phyloP scores from a whole-genome alignment of 1,140 invertebrate genomes.

The Neomicropteryx cornuta region DNA sequence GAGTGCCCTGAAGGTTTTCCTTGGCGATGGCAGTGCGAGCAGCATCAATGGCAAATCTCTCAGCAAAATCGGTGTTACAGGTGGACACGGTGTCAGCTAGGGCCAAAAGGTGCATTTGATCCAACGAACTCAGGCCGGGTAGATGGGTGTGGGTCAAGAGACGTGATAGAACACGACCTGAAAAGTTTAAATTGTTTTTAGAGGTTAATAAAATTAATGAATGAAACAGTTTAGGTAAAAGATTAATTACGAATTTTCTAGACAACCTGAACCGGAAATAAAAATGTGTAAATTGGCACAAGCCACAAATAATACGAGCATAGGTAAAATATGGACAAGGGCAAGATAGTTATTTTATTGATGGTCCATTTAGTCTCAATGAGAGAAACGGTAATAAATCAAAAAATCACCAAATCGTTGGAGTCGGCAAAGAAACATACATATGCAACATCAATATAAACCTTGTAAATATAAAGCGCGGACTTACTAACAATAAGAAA shows the following conservation, averaged over 20 bases:
- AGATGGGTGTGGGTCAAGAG: conserved; percentile 92
- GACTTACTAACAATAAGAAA: too few species aligned
- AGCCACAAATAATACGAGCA: too few species aligned
- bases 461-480: too few species aligned
- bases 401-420: too few species aligned
- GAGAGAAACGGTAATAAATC: too few species aligned
- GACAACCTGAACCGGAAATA: conserved; percentile 1
- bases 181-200: conserved; percentile 15
- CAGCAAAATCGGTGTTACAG: conserved; percentile 77
- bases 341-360: too few species aligned
- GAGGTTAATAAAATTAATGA: conserved; percentile 7
- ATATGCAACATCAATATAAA: too few species aligned
- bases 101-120: conserved; percentile 98
- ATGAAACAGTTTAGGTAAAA: too few species aligned
- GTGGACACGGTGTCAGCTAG: conserved; percentile 96
- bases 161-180: conserved; percentile 66
- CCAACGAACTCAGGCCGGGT: conserved; percentile 91
- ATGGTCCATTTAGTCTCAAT: too few species aligned
- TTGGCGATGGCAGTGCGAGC: conserved; percentile 59
- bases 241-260: not conserved
- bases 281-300: too few species aligned
- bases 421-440: too few species aligned
- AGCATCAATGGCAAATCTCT: conserved; percentile 69
- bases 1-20: conserved; percentile 52
- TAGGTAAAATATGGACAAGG: too few species aligned